Conservation (phyloP, 2,888 invertebrate species). For the Prosapia bicincta region DNA sequence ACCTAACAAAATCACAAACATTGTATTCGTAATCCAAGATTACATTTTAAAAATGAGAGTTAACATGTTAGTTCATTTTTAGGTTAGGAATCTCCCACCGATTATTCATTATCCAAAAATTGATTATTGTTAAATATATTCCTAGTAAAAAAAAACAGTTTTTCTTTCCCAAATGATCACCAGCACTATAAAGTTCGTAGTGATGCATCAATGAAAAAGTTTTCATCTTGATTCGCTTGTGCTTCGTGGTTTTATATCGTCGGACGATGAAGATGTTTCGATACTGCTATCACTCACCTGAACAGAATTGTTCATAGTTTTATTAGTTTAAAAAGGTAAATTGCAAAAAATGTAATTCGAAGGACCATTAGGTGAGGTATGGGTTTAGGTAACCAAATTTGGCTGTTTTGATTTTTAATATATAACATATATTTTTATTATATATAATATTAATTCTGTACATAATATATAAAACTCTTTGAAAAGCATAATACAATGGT, state of each 20-base stretch:
- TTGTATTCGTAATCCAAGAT: not conserved
- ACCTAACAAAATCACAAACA: conserved; percentile 1
- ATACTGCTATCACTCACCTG: not conserved
- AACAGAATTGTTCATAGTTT: too few relatives aligned
- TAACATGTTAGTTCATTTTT: not conserved
- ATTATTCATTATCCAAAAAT: not conserved
- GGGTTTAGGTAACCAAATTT: too few relatives aligned
- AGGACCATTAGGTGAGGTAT: too few relatives aligned
- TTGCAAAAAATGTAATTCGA: too few relatives aligned
- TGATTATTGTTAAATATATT: not conserved
- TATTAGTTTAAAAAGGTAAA: too few relatives aligned
- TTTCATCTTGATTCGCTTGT: not conserved
- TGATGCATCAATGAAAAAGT: not conserved
- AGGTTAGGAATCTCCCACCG: not conserved
- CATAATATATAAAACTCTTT: too few relatives aligned
- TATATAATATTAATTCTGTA: too few relatives aligned
- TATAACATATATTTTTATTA: too few relatives aligned
- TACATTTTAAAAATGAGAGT: not conserved
- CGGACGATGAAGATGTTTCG: not conserved
- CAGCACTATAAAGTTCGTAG: not conserved
- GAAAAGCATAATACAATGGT: too few relatives aligned
- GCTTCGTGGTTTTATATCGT: not conserved
- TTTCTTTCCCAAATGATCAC: not conserved
- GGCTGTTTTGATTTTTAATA: too few relatives aligned
- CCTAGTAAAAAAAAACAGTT: not conserved